A percentile compares a stretch with the other conserved stretches of the same genome.
Conservation (phyloP, 2,888 invertebrate species). For the Argyresthia albistria region DNA sequence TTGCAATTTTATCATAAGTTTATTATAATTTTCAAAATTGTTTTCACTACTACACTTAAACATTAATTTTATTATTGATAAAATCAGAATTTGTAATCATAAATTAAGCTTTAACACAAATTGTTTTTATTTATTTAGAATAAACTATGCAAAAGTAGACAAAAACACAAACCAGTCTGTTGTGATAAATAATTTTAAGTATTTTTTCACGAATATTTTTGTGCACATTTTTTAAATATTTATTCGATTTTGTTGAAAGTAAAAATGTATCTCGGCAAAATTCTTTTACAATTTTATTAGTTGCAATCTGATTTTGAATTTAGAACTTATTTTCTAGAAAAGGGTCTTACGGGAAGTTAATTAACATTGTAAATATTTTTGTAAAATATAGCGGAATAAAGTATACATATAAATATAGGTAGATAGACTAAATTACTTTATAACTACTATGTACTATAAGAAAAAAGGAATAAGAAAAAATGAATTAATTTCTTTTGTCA, state of each 20-base stretch:
- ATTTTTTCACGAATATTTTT: constrained; percentile 29
- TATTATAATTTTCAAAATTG: constrained; percentile 3
- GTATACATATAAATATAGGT: constrained; percentile 62
- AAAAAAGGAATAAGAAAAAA: constrained; percentile 61
- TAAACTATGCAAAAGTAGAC: constrained; percentile 28
- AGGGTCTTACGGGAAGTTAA: constrained; percentile 60
- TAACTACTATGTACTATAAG: constrained; percentile 65
- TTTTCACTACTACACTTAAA: constrained; percentile 3
- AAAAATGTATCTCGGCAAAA: constrained; percentile 28
- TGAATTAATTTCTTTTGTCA: constrained; percentile 71
- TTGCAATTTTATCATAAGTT: background rate
- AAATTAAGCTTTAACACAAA: constrained; percentile 52
- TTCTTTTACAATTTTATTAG: constrained; percentile 22
- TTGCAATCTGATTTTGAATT: constrained; percentile 23
- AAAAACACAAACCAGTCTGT: constrained; percentile 53
- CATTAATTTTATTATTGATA: background rate
- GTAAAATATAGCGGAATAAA: constrained; percentile 62
- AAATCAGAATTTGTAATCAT: constrained; percentile 3
- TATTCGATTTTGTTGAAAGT: constrained; percentile 32
- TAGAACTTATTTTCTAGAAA: constrained; percentile 23
- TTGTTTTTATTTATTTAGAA: constrained; percentile 43
- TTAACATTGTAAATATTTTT: constrained; percentile 64
- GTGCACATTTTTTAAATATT: constrained; percentile 13
- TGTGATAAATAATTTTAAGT: constrained; percentile 65
- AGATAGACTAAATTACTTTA: constrained; percentile 67